phyloP scores from a whole-genome alignment of 1,140 invertebrate genomes.

The Macrostomum lignano region DNA sequence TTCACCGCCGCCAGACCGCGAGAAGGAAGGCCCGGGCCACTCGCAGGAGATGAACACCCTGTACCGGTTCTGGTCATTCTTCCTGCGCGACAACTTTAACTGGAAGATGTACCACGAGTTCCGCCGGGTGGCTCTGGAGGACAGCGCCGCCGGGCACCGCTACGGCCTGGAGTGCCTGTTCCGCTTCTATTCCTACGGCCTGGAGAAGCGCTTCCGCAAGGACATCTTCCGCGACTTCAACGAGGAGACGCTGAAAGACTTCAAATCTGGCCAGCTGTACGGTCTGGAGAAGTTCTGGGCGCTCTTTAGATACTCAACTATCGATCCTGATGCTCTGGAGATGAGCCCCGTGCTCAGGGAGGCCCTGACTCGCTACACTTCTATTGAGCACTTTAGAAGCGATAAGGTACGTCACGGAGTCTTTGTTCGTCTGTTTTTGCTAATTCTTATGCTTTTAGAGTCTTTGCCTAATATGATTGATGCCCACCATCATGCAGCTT shows the following conservation, averaged over 20 bases:
- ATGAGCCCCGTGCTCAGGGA: no score
- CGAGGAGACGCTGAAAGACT: conserved; percentile 62
- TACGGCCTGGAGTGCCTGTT: conserved; percentile 75
- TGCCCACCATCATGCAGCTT: no score
- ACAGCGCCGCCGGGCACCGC: conserved; percentile 58
- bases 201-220: conserved; percentile 70
- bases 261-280: conserved; percentile 67
- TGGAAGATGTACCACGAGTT: conserved; percentile 94
- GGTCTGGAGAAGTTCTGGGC: conserved; percentile 97
- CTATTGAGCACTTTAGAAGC: no score
- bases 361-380: no score
- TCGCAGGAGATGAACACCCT: conserved; percentile 56
- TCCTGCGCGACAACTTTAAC: conserved; percentile 87
- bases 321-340: no score
- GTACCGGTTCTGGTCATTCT: conserved; percentile 97
- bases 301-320: no score
- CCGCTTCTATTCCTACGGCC: conserved; percentile 86
- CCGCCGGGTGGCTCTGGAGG: conserved; percentile 55
- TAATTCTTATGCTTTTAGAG: no score
- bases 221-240: conserved; percentile 83
- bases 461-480: no score
- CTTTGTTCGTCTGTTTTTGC: no score
- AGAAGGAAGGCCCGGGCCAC: conserved; percentile 52
- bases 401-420: no score
- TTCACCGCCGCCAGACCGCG: no score